Conservation (phyloP, 2,113 vertebrate genomes). For the Meles meles region DNA sequence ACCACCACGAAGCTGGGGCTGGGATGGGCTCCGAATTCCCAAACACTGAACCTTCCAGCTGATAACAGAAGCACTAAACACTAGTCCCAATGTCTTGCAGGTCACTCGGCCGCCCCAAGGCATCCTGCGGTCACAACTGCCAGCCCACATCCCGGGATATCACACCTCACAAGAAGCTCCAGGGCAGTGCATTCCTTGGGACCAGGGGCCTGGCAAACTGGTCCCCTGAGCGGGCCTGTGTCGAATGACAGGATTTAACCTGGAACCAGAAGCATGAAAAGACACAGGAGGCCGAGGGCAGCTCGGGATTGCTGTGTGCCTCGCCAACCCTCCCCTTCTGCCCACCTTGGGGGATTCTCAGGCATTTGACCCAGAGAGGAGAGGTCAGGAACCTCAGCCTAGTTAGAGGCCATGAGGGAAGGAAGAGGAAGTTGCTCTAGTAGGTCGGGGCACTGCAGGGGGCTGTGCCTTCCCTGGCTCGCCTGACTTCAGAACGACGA, state of each 20-base stretch:
- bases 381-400: background rate
- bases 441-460: too few species aligned
- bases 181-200: background rate
- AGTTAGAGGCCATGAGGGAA: background rate
- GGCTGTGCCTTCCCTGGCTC: background rate
- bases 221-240: background rate
- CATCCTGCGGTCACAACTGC: too few species aligned
- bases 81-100: fast-evolving
- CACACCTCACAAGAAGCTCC: background rate
- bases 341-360: background rate
- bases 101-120: fast-evolving
- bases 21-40: background rate
- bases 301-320: background rate
- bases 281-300: background rate
- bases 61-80: background rate
- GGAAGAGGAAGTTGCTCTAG: background rate
- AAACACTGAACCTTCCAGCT: background rate
- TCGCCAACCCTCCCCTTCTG: background rate
- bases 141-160: background rate
- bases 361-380: background rate
- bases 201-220: too few species aligned
- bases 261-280: background rate
- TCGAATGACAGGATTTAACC: background rate
- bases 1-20: background rate
- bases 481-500: background rate